Conservation (phyloP, 2,888 invertebrate genomes). For the Camponotus fellah region DNA sequence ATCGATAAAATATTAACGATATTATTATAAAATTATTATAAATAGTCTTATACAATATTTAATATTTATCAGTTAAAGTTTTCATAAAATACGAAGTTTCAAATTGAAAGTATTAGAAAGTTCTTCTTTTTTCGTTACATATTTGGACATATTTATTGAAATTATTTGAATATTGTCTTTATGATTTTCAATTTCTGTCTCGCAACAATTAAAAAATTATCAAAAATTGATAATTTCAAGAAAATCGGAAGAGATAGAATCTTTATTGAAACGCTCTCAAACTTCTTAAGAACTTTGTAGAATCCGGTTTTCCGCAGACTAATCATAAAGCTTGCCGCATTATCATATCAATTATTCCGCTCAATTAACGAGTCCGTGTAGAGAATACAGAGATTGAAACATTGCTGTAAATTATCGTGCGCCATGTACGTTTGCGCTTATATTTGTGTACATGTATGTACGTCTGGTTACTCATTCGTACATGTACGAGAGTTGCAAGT, state of each 20-base stretch:
- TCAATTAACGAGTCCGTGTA: slow-evolving; percentile 74
- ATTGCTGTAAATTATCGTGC: slow-evolving; percentile 74
- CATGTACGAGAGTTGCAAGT: slow-evolving; percentile 36
- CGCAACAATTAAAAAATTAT: background rate
- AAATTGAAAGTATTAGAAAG: background rate
- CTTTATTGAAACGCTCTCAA: slow-evolving; percentile 22
- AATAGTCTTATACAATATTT: background rate
- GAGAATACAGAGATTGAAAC: slow-evolving; percentile 75
- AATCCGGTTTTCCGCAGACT: slow-evolving; percentile 55
- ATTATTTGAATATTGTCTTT: background rate
- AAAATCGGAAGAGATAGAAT: slow-evolving; percentile 33
- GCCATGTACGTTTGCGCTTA: slow-evolving; percentile 52
- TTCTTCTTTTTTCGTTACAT: background rate
- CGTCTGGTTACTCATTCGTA: slow-evolving; percentile 11
- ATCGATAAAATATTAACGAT: background rate
- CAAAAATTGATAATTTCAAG: slow-evolving; percentile 15
- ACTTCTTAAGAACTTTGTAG: slow-evolving; percentile 17
- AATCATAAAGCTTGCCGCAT: slow-evolving; percentile 68
- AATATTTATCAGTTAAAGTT: background rate
- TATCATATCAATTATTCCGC: slow-evolving; percentile 78
- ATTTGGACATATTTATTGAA: background rate
- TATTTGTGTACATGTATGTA: slow-evolving; percentile 4
- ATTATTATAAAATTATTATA: background rate
- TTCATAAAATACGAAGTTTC: background rate
- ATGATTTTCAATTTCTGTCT: background rate